Evolutionary conservation across 2,888 invertebrate species (phyloP), one percentile per base, ranked within the genome.

Genomic region (Busseola fusca): DNA sequence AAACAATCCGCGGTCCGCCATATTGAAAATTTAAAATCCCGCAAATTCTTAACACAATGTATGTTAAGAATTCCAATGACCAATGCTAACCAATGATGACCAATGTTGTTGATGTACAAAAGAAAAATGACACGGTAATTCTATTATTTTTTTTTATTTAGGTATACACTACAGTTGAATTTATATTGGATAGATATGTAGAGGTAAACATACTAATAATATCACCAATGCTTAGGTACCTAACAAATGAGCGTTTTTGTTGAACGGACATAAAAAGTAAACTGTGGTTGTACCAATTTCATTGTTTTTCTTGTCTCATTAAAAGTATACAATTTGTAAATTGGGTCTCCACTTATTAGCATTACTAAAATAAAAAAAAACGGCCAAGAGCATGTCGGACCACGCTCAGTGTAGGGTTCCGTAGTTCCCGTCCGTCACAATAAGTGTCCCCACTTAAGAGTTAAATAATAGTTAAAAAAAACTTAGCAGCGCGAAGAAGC

Each of bases 171-270:
- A n/a, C 42, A 66, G 10, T 48, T 63, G 25, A 40, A 68, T 59
- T 14, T 21, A 42, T 12, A n/a, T 40, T 59, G 12, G 50, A 34
- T 63, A 63, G 10, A 21, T 27, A 34, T 14, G 27, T 45, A 52
- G 14, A 57, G 48, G 40, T 50, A 54, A 50, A 69, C 5, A 25
- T 34, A 66, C 40, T 54, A 50, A 10, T 63, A 14, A 48, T 52
- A 62, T 45, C 14, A 34, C 21, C n/a, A 16, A 59, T 60, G 34
- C n/a, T 10, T 60, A 56, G 0, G 14, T 37, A 48, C 30, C 1
- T 70, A 59, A 34, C 27, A 7, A 76, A 57, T 54, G 3, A n/a
- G n/a, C 37, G 65, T 63, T 76, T 70, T 65, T 27, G 25, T 63
- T 21, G 63, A 62, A 66, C 64, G 30, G 1, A 64, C 42, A 25